Evolutionary conservation across 2,888 invertebrate species (phyloP), one percentile per base, ranked within the genome.

Genomic region (Tenthredo amoena): DNA sequence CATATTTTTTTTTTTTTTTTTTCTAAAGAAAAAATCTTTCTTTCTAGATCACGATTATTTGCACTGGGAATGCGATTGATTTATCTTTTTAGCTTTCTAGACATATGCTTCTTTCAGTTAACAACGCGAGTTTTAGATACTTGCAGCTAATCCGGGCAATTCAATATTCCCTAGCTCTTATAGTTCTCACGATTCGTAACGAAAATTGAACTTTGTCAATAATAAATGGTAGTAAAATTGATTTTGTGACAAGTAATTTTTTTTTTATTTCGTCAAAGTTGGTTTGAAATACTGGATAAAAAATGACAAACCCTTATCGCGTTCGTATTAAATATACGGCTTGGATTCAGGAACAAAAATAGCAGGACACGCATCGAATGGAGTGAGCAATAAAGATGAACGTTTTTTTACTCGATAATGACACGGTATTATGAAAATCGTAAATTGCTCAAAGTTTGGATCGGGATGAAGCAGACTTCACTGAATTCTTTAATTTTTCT

Each of bases 81-180:
- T 74, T 40, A 43, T 74, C 43, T 74, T 40, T 74, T 40, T 72
- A 55, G 55, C n/a, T 55, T 55, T 55, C n/a, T n/a, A 55, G 55
- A 55, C 55, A 55, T 55, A 55, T 55, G n/a, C 55, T 62, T 62
- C 62, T 62, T 26, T 62, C 62, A 26, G 62, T 62, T 62, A 62
- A 62, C 62, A 62, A 62, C 21, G 62, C 26, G 10, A 26, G 62
- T 62, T 62, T 21, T 12, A 26, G 62, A 62, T 26, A 62, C 62
- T 62, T 5, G 71, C 71, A 37, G 71, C 71, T 37, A 37, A 34
- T 71, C 18, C n/a, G 34, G 71, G 37, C 18, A 37, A n/a, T 71
- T 71, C 9, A 0, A 10, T 62, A 62, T 62, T 26, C 21, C 21
- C 6, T 62, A 62, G 62, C 55, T 55, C 55, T 55, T 1, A 18